A percentile compares a stretch with the other conserved stretches of the same genome.
Evolutionary conservation across 2,113 vertebrate species (phyloP).

Genomic region (Seriola rivoliana): DNA sequence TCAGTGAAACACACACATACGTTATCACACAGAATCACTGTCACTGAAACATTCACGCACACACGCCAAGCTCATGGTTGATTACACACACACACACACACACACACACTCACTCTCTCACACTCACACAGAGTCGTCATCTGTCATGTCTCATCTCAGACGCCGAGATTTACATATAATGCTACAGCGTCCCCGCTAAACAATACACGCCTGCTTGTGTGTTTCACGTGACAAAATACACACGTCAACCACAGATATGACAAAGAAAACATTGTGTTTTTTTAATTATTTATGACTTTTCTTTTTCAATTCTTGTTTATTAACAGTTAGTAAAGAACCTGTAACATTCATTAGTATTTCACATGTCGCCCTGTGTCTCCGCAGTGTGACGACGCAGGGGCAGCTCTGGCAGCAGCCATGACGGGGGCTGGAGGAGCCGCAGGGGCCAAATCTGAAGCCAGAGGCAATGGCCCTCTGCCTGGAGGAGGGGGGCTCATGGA

Average conservation of each 20-base stretch:
- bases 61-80: conserved; percentile 15
- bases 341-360: too few relatives aligned
- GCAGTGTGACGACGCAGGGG: conserved; percentile 88
- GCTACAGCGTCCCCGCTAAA: background rate
- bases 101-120: background rate
- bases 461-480: conserved; percentile 94
- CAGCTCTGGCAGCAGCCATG: conserved; percentile 79
- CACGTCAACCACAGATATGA: background rate
- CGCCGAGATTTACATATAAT: conserved; percentile 6
- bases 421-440: conserved; percentile 67
- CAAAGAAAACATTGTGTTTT: too few relatives aligned
- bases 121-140: conserved; percentile 21
- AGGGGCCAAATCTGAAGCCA: conserved; percentile 89
- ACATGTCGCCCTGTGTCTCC: background rate
- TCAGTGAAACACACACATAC: background rate
- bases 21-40: conserved; percentile 11
- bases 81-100: conserved; percentile 19
- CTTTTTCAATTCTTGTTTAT: too few relatives aligned
- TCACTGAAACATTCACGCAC: conserved; percentile 14
- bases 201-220: background rate
- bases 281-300: background rate
- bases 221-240: background rate
- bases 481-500: conserved; percentile 96
- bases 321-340: too few relatives aligned
- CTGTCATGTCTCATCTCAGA: conserved; percentile 34